Evolutionary conservation across 2,113 vertebrate species (phyloP).

Genomic region (Bombycilla garrulus): DNA sequence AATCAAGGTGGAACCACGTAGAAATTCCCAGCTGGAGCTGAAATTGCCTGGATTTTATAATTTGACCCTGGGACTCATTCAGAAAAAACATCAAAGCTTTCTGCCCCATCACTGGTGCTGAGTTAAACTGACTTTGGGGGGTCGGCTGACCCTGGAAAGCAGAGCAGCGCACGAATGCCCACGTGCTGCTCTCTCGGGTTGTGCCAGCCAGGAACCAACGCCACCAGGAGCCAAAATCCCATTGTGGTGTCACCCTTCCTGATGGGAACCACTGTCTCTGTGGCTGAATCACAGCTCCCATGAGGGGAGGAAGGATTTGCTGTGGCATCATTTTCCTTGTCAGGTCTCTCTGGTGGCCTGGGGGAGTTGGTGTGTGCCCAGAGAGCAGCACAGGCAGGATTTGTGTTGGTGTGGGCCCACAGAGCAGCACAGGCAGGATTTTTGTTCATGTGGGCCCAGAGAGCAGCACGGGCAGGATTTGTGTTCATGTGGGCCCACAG

Average conservation of each 20-base stretch:
- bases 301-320: background rate
- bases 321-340: accelerated
- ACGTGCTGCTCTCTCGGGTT: background rate
- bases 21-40: background rate
- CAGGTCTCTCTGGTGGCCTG: background rate
- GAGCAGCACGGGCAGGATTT: background rate
- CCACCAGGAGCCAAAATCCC: background rate
- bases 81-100: background rate
- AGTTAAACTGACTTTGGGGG: background rate
- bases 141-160: background rate
- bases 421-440: background rate
- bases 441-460: background rate
- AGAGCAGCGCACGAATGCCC: background rate
- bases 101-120: background rate
- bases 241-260: background rate
- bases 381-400: background rate
- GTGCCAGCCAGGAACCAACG: background rate
- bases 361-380: background rate
- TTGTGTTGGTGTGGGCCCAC: background rate
- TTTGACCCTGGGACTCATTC: background rate
- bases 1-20: background rate
- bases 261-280: accelerated
- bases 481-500: background rate
- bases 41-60: background rate
- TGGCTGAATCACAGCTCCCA: background rate